These are phyloP conservation scores for Tenebrio molitor DNA, from an alignment of 1,140 invertebrate genomes.

Conservation along the genomic window DNA sequence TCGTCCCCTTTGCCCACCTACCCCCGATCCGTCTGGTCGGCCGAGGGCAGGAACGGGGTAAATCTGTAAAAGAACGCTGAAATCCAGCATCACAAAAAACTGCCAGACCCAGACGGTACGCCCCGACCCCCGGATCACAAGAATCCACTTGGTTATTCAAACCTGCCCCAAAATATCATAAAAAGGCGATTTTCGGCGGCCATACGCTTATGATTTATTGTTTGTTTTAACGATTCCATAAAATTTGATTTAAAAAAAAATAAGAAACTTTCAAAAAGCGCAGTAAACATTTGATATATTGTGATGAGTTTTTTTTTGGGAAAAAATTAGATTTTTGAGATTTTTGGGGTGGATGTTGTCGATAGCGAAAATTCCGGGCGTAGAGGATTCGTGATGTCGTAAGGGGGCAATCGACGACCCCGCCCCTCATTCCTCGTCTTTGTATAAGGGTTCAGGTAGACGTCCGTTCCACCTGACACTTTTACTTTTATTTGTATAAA, in stretches of 20 bases:
- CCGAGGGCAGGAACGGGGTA: constrained; percentile 49
- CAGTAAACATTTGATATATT: background rate
- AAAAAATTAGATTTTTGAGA: no score
- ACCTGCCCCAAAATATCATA: constrained; percentile 21
- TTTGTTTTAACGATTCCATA: background rate
- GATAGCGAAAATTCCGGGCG: constrained; percentile 3
- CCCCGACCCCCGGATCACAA: constrained; percentile 30
- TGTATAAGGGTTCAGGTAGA: constrained; percentile 28
- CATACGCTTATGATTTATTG: constrained; percentile 24
- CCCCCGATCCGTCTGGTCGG: constrained; percentile 46
- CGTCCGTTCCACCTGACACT: constrained; percentile 48
- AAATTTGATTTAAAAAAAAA: background rate
- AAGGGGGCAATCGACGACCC: background rate
- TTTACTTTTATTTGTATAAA: constrained; percentile 48
- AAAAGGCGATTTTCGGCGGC: constrained; percentile 19
- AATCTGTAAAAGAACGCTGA: constrained; percentile 44
- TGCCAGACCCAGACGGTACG: constrained; percentile 45
- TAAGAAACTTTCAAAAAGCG: no score
- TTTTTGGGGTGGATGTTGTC: no score
- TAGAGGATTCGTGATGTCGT: constrained; percentile 12
- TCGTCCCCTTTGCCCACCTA: constrained; percentile 20
- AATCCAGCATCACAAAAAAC: constrained; percentile 48
- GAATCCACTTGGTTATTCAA: constrained; percentile 14
- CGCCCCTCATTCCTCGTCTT: constrained; percentile 7
- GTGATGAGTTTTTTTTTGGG: background rate